Evolutionary conservation across 2,113 vertebrate genomes (phyloP), one percentile per base, ranked within the genome.

Genomic region (Alethe diademata): DNA sequence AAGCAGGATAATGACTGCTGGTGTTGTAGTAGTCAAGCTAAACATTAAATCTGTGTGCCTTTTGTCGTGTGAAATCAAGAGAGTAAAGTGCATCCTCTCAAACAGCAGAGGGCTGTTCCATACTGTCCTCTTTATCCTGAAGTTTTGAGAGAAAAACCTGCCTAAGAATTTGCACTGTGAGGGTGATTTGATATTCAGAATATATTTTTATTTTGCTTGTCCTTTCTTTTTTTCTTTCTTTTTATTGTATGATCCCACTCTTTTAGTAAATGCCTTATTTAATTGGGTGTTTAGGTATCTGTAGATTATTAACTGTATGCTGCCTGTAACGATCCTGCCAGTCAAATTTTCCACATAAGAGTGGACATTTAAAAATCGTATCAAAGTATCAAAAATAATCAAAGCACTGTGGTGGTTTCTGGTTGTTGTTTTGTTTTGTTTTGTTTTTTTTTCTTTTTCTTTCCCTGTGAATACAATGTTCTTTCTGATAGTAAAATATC

Each of bases 141-240:
- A 56, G 12, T 38, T 43, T 78, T 56, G 28, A 33, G 45, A 90
- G 24, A 36, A 75, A 92, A 89, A n/a, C 5, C 35, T 74, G 3
- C 28, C 33, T 23, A 33, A 53, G 24, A 45, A 43, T 70, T 86
- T 56, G 8, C 31, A 43, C 17, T 64, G 22, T 58, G 13, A 73
- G 28, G 19, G 36, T 0, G 0, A 64, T 78, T 62, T 5, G 2
- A 18, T 70, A 73, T 42, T 80, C 19, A 58, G 16, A 2, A 2
- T n/a, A 20, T 9, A 8, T 22, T 78, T 88, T 76, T 26, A 33
- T 28, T 67, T 62, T 54, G 5, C 12, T 40, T 47, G 12, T 8
- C 9, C 2, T 12, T 31, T 57, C 3, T 56, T 40, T 47, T 31
- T 26, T 19, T 13, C 5, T 35, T 18, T 58, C 2, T 19, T 28